Evolutionary conservation across 2,113 vertebrate genomes (phyloP), one percentile per base, ranked within the genome.

Genomic region (Phylloscopus trochilus): DNA sequence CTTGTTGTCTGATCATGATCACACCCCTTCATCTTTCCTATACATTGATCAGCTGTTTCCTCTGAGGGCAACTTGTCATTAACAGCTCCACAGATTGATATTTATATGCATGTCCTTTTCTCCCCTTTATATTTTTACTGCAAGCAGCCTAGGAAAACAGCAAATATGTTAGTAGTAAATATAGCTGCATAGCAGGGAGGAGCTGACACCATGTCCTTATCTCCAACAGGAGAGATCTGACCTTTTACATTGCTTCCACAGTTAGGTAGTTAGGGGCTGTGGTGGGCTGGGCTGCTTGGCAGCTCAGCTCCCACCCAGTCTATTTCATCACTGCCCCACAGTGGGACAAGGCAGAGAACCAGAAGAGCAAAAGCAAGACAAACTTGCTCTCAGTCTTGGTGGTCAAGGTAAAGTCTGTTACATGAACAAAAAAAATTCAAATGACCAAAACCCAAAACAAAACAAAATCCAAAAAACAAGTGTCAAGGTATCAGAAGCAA

Each of bases 1-100:
- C 89, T 92, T 98, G 95, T 80, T 93, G 90, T 86, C 89, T 77
- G 37, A 95, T 92, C 56, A 49, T 55, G 52, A 95, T 93, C 92
- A 58, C 81, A 92, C 30, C 51, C 73, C 63, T 87, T 64, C 85
- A 85, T 95, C 93, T 91, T 92, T 83, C 76, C 77, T 77, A 86
- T 81, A 87, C 70, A 64, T 74, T 69, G 78, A 87, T 97, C 92
- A 91, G 76, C 85, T 95, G 77, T 77, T 95, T 78, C 39, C 73
- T 81, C 66, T 67, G 89, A 92, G 43, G 91, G 53, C 47, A 74
- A 35, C 74, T 76, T 72, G 68, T 88, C 93, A 95, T 84, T 91
- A 84, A 84, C 41, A 81, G 12, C 72, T 88, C 75, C 68, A 74
- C 66, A 79, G 66, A 96, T 93, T 82, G 77, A 76, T 88, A 81